Conservation (phyloP, 1,140 invertebrate species). For the Phortica variegata region DNA sequence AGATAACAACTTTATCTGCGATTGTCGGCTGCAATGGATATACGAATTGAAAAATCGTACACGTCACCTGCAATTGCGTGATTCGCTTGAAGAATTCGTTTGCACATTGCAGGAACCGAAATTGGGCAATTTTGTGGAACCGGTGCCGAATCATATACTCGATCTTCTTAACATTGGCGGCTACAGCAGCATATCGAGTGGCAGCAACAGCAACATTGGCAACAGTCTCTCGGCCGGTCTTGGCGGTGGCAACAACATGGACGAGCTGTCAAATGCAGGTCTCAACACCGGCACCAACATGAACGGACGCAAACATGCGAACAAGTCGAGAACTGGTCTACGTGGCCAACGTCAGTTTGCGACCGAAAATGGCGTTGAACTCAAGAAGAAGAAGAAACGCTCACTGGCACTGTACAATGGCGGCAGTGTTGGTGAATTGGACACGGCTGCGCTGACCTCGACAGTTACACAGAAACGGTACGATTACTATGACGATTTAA, state of each 20-base stretch:
- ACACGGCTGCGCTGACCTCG: constrained; percentile 24
- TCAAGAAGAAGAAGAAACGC: constrained; percentile 28
- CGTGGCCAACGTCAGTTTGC: constrained; percentile 38
- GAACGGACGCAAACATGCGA: constrained; percentile 27
- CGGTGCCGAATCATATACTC: constrained; percentile 41
- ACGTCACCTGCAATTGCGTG: constrained; percentile 66
- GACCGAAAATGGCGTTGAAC: constrained; percentile 34
- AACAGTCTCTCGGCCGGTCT: constrained; percentile 27
- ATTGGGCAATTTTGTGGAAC: constrained; percentile 43
- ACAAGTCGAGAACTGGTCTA: constrained; percentile 36
- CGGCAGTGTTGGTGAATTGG: constrained; percentile 8
- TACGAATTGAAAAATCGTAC: constrained; percentile 72
- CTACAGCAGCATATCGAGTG: constrained; percentile 37
- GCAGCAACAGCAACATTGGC: constrained; percentile 31
- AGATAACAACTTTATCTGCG: constrained; percentile 78
- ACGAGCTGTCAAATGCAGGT: constrained; percentile 5
- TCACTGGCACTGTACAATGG: too few relatives aligned
- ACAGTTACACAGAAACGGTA: constrained; percentile 41
- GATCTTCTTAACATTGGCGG: constrained; percentile 43
- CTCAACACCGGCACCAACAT: background rate
- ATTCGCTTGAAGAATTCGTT: constrained; percentile 66
- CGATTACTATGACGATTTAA: constrained; percentile 42
- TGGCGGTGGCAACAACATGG: constrained; percentile 33
- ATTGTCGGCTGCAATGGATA: constrained; percentile 77
- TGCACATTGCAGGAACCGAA: constrained; percentile 65